Evolutionary conservation across 2,797 vertebrate species (phyloP).

Genomic region (Babyrousa celebensis): DNA sequence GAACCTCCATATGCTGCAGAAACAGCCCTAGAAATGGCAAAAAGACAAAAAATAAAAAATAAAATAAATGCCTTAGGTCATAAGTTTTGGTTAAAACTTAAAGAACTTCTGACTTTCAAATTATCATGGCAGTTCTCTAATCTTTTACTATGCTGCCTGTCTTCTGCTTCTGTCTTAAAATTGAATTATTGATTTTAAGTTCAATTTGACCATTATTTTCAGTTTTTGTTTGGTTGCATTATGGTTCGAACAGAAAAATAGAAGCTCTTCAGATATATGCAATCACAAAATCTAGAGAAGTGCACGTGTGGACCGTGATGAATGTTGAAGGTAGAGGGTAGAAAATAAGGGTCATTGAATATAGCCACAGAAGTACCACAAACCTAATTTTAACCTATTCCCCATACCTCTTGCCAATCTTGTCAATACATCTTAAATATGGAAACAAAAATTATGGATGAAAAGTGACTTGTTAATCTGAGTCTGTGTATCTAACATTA

Average conservation of each 20-base stretch:
- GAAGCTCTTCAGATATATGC: constrained; percentile 57
- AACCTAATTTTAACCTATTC: background rate
- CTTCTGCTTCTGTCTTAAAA: constrained; percentile 79
- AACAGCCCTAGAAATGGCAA: too few species aligned
- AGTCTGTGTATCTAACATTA: background rate
- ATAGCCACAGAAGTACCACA: background rate
- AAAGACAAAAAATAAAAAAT: too few species aligned
- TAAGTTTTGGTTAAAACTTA: background rate
- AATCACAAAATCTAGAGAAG: constrained; percentile 53
- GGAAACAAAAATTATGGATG: background rate
- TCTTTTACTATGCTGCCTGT: background rate
- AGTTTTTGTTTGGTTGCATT: constrained; percentile 60
- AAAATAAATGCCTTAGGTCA: background rate
- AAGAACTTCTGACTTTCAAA: background rate
- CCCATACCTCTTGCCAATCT: background rate
- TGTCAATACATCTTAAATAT: background rate
- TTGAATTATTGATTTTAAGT: constrained; percentile 57
- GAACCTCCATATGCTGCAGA: too few species aligned
- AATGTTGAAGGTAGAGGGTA: background rate
- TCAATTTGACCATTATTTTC: constrained; percentile 62
- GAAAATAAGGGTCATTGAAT: background rate
- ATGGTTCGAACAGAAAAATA: constrained; percentile 67
- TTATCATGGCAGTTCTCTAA: background rate
- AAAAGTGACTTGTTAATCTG: background rate
- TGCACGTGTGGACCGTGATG: constrained; percentile 41